phyloP scores from a whole-genome alignment of 2,113 vertebrate species.

The Himantopus leucocephalus region DNA sequence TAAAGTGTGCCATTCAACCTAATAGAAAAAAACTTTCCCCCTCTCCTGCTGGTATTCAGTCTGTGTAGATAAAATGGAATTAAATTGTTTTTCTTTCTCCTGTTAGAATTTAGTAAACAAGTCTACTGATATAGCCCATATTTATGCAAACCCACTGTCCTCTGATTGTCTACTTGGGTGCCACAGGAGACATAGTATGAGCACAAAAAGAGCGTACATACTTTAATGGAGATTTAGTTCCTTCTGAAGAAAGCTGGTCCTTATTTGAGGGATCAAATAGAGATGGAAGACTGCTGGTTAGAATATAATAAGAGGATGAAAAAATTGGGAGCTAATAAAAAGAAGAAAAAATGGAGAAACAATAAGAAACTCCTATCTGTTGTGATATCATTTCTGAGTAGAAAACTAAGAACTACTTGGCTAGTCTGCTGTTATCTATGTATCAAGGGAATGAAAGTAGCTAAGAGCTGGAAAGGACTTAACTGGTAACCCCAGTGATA shows the following conservation, averaged over 20 bases:
- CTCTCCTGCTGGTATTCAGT: background rate
- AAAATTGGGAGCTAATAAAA: background rate
- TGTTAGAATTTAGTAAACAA: background rate
- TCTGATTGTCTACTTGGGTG: background rate
- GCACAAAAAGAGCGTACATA: background rate
- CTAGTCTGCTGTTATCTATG: background rate
- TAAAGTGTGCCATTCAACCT: background rate
- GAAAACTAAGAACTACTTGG: background rate
- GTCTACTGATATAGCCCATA: background rate
- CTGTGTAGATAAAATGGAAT: background rate
- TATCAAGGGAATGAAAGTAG: background rate
- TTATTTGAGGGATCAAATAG: background rate
- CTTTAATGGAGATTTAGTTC: background rate
- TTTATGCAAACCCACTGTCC: background rate
- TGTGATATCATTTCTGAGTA: background rate
- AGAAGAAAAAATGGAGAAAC: background rate
- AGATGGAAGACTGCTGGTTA: background rate
- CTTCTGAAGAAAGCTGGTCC: background rate
- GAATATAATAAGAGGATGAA: background rate
- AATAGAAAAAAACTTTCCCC: background rate
- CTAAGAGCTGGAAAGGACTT: background rate
- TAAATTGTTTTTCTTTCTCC: background rate
- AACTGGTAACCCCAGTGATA: background rate
- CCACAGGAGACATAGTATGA: background rate
- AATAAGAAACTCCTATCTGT: background rate